Evolutionary conservation across 2,113 vertebrate species (phyloP), one percentile per base, ranked within the genome.

Genomic region (Phalacrocorax pelagicus): DNA sequence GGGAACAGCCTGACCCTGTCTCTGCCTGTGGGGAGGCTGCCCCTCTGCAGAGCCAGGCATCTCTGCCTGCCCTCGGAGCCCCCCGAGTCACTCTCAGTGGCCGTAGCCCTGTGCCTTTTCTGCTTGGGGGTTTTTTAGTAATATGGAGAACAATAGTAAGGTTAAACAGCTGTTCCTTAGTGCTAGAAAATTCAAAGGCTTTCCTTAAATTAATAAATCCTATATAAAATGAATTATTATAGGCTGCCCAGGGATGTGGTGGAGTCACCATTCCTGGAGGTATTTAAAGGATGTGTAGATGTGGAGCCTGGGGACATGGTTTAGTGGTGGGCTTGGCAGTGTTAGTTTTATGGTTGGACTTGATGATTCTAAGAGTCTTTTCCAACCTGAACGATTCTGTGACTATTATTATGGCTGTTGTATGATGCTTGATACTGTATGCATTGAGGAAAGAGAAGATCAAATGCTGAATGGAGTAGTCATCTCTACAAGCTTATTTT

Each of bases 61-160:
- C n/a, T 20, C 79, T 29, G 61, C 44, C n/a, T 2, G 0, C 2
- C 32, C 62, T 15, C 5, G 20, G 20, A 4, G 26, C 54, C 24
- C 23, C 15, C 15, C 2, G 4, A 7, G 6, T 16, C 30, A 4
- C 49, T 7, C 13, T 23, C 10, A 1, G 27, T 7, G 20, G 9
- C 55, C 3, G 0, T 5, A n/a, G 24, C 11, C 49, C 12, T 3
- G 16, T 17, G 63, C 47, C 29, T 34, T 10, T 38, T 24, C 66
- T 57, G 18, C 2, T n/a, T 38, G 24, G 19, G 19, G 12, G 0
- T 3, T 19, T 27, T 52, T 49, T 38, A 38, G 66, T 80, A 7
- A 15, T 15, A 2, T 1, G 15, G 44, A 52, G 47, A 47, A 9
- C 54, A 62, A 6, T 20, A 17, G 14, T 36, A 47, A 40, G 24